phyloP scores from a whole-genome alignment of 2,113 vertebrate genomes.

The human (Homo sapiens) region DNA sequence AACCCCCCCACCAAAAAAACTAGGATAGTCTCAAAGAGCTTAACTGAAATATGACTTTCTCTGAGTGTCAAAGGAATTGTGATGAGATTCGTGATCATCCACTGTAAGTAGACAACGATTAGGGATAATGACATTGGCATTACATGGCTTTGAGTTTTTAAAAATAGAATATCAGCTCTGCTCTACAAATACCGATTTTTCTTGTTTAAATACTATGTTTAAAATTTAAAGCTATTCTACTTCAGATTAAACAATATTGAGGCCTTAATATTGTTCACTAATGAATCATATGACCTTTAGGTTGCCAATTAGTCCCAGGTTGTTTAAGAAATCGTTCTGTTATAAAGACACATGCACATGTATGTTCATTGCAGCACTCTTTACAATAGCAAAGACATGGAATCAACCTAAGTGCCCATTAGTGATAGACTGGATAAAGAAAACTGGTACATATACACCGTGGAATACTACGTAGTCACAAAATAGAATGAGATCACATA shows the following conservation, averaged over 20 bases:
- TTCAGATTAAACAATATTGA: neutral
- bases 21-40: neutral
- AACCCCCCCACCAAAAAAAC: too few relatives aligned
- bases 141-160: neutral
- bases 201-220: neutral
- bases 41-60: neutral
- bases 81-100: neutral
- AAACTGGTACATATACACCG: too few relatives aligned
- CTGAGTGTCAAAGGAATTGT: neutral
- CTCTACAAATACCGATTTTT: slow-evolving; percentile 35
- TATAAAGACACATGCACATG: too few relatives aligned
- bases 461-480: too few relatives aligned
- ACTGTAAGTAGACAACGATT: neutral
- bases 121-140: neutral
- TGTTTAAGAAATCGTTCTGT: too few relatives aligned
- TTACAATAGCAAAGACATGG: too few relatives aligned
- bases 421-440: too few relatives aligned
- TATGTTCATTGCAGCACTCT: too few relatives aligned
- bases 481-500: too few relatives aligned
- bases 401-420: too few relatives aligned
- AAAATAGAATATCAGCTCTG: neutral
- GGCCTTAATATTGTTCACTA: neutral
- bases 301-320: neutral
- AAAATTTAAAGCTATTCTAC: slow-evolving; percentile 35
- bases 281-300: neutral